Conservation (phyloP, 1,140 invertebrate genomes). For the Periplaneta americana region DNA sequence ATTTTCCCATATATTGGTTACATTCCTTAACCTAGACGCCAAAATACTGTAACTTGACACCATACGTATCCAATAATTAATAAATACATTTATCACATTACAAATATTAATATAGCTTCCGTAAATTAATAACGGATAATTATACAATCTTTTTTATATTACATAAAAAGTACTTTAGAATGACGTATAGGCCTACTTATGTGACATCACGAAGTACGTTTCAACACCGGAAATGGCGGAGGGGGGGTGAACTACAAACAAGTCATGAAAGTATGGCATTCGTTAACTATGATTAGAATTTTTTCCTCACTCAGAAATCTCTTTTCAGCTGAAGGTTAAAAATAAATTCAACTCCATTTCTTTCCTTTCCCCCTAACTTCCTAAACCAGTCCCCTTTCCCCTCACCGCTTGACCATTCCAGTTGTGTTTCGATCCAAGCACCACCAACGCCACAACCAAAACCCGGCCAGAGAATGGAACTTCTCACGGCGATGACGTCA, state of each 20-base stretch:
- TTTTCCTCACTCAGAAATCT: not conserved
- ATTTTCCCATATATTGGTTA: no score
- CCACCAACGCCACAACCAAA: slow-evolving; percentile 13
- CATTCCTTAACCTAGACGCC: not conserved
- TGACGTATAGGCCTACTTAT: no score
- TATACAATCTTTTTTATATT: not conserved
- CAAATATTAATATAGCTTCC: no score
- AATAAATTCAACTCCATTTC: not conserved
- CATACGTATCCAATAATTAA: no score
- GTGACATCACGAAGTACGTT: no score
- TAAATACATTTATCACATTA: no score
- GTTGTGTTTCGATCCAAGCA: slow-evolving; percentile 2
- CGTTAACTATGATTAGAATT: no score
- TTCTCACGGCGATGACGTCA: slow-evolving; percentile 24
- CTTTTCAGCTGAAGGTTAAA: not conserved
- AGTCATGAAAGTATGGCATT: no score
- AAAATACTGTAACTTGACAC: not conserved
- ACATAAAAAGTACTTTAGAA: not conserved
- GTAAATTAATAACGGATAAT: not conserved
- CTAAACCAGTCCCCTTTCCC: slow-evolving; percentile 2
- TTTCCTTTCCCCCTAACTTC: no score
- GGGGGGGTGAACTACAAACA: no score
- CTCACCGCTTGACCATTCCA: not conserved
- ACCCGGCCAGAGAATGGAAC: slow-evolving; percentile 16
- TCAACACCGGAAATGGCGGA: no score